Percentiles rank a stretch among this genome's conserved stretches.
phyloP scores from a whole-genome alignment of 2,797 vertebrate species.

The Malurus splendens region DNA sequence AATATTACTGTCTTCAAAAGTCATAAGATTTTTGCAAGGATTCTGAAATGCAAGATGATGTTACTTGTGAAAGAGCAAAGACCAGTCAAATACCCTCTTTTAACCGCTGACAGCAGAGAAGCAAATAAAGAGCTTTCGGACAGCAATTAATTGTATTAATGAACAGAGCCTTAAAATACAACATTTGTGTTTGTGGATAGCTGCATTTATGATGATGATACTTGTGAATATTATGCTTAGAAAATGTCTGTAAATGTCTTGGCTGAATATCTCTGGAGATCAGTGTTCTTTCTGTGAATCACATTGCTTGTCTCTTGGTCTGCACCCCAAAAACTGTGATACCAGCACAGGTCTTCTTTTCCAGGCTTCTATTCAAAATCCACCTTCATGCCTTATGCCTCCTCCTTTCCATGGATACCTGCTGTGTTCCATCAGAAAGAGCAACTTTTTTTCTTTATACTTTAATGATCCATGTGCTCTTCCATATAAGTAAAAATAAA shows the following conservation, averaged over 20 bases:
- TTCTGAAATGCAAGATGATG: not conserved
- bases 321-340: not conserved
- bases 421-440: not conserved
- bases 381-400: not conserved
- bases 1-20: not conserved
- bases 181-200: not conserved
- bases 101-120: not conserved
- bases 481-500: not conserved
- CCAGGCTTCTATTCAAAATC: not conserved
- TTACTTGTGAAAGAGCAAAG: not conserved
- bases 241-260: not conserved
- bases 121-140: not conserved
- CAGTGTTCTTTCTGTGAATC: not conserved
- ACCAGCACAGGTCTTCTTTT: not conserved
- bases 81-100: not conserved
- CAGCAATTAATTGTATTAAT: not conserved
- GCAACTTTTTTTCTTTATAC: not conserved
- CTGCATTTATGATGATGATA: not conserved
- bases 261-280: not conserved
- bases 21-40: not conserved
- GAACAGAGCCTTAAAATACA: not conserved
- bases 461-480: not conserved
- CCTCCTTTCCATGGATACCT: not conserved
- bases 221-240: not conserved
- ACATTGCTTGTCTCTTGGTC: fast-evolving